Conservation (phyloP, 2,113 vertebrate species). For the Ascaphus truei region DNA sequence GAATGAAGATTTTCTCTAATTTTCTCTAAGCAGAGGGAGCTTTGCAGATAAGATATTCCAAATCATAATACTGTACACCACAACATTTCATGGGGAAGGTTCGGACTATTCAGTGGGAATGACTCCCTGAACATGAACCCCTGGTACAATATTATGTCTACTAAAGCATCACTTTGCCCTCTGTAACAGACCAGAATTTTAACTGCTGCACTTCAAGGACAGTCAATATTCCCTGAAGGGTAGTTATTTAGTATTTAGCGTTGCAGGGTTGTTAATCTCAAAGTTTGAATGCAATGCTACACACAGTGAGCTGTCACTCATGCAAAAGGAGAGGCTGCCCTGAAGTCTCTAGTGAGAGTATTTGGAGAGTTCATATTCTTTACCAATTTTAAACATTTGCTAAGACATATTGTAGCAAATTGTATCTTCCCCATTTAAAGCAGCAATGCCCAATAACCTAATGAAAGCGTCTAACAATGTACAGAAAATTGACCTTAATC, state of each 20-base stretch:
- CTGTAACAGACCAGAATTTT: not conserved
- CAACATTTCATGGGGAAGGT: not conserved
- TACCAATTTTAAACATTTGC: not conserved
- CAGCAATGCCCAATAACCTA: not conserved
- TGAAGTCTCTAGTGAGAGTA: not conserved
- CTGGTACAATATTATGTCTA: not conserved
- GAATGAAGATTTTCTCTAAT: too few species aligned
- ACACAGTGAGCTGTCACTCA: conserved; percentile 12
- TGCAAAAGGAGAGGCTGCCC: not conserved
- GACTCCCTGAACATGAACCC: not conserved
- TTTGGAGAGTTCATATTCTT: conserved; percentile 4
- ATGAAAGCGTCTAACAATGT: too few species aligned
- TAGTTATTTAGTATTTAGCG: conserved; percentile 27
- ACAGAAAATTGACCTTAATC: too few species aligned
- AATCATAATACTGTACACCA: too few species aligned
- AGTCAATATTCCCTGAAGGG: conserved; percentile 18
- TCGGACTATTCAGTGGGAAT: not conserved
- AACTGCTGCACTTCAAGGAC: conserved; percentile 11
- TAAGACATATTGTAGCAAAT: not conserved
- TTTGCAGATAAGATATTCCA: too few species aligned
- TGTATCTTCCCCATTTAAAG: conserved; percentile 1
- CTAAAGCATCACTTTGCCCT: not conserved
- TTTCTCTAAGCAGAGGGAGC: too few species aligned
- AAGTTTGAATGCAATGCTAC: not conserved
- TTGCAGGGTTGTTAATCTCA: conserved; percentile 13